A percentile compares a stretch with the other conserved stretches of the same genome.
Conservation (phyloP, 1,140 invertebrate genomes). For the Penaeus japonicus region DNA sequence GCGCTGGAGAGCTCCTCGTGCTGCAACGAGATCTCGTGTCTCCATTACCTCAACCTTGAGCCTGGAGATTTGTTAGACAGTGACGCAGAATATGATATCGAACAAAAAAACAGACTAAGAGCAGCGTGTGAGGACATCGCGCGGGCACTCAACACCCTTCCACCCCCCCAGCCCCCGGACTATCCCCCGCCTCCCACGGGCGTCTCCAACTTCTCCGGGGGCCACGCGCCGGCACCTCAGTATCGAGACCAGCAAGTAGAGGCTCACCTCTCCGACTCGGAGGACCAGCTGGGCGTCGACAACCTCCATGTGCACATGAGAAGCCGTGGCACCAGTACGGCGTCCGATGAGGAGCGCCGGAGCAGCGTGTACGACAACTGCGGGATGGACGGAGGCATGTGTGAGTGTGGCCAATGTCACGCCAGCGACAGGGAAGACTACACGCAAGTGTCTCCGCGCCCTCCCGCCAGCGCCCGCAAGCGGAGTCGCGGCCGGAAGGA, state of each 20-base stretch:
- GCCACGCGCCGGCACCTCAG: background rate
- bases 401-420: conserved; percentile 27
- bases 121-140: too few species aligned
- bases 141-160: too few species aligned
- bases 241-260: conserved; percentile 19
- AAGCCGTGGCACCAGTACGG: conserved; percentile 13
- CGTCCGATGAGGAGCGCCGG: conserved; percentile 16
- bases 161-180: too few species aligned
- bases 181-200: too few species aligned
- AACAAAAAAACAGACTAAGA: too few species aligned
- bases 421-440: background rate
- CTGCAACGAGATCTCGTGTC: too few species aligned
- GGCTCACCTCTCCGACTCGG: conserved; percentile 13
- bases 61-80: too few species aligned
- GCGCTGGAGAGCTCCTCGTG: too few species aligned
- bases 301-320: background rate
- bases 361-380: conserved; percentile 25
- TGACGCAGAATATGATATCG: too few species aligned
- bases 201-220: background rate
- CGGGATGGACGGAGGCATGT: background rate
- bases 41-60: too few species aligned
- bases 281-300: background rate
- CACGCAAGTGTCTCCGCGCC: background rate
- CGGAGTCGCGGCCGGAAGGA: background rate
- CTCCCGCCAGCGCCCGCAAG: background rate